phyloP scores from a whole-genome alignment of 1,140 invertebrate genomes.

The Wasmannia auropunctata region DNA sequence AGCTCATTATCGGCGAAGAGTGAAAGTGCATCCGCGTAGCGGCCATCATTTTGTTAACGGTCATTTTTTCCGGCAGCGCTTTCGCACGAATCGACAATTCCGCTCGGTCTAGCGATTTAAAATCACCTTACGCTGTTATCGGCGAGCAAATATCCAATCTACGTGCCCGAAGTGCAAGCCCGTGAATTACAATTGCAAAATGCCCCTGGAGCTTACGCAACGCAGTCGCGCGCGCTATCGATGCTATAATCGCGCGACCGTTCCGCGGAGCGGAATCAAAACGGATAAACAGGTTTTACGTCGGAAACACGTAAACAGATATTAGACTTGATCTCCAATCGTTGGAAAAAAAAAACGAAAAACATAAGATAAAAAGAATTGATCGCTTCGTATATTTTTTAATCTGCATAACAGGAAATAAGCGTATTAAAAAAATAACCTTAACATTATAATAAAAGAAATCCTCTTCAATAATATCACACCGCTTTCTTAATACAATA shows the following conservation, averaged over 20 bases:
- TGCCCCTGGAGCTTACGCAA: constrained; percentile 30
- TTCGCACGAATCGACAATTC: constrained; percentile 4
- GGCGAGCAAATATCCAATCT: constrained; percentile 39
- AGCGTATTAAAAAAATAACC: neutral
- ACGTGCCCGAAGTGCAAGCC: constrained; percentile 34
- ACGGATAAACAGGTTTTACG: constrained; percentile 16
- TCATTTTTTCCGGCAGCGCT: constrained; percentile 28
- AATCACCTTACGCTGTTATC: constrained; percentile 10
- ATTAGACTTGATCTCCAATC: neutral
- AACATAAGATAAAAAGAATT: neutral
- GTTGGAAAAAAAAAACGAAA: constrained; percentile 1
- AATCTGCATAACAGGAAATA: neutral
- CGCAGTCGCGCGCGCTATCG: constrained; percentile 30
- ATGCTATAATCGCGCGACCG: constrained; percentile 18
- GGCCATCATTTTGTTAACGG: constrained; percentile 54
- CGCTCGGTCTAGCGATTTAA: neutral
- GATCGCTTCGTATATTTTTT: neutral
- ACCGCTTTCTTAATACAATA: neutral
- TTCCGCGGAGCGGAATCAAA: constrained; percentile 6
- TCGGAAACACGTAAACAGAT: neutral
- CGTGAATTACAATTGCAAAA: constrained; percentile 55
- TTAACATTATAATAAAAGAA: neutral
- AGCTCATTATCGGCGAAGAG: constrained; percentile 49
- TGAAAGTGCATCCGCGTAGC: constrained; percentile 65
- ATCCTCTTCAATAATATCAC: neutral